These are phyloP conservation scores for Cephus spinipes DNA, from an alignment of 2,888 invertebrate genomes.

Conservation along the genomic window DNA sequence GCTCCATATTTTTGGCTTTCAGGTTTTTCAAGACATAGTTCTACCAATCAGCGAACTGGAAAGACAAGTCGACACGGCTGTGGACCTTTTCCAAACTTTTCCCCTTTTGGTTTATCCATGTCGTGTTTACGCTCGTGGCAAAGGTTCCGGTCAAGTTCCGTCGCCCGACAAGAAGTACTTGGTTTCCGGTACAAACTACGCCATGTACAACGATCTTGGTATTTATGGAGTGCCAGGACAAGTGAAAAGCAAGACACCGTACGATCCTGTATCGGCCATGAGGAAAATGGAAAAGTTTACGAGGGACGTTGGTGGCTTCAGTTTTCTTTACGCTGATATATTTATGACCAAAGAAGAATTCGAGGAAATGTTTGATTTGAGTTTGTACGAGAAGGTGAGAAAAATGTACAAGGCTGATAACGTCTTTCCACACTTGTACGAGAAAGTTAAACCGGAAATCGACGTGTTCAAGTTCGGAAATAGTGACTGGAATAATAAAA, in stretches of 20 bases:
- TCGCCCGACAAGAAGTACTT: constrained; percentile 71
- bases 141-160: constrained; percentile 71
- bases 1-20: not conserved
- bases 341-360: constrained; percentile 77
- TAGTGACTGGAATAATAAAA: constrained; percentile 26
- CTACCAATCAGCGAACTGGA: constrained; percentile 75
- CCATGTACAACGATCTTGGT: constrained; percentile 79
- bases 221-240: constrained; percentile 78
- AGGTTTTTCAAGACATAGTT: constrained; percentile 78
- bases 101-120: constrained; percentile 79
- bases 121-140: constrained; percentile 74
- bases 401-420: constrained; percentile 72
- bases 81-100: constrained; percentile 74
- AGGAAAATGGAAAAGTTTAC: constrained; percentile 79
- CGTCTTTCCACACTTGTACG: constrained; percentile 75
- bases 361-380: constrained; percentile 77
- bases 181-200: constrained; percentile 75
- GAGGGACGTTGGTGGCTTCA: constrained; percentile 75
- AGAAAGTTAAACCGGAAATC: constrained; percentile 77
- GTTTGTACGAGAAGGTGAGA: constrained; percentile 73
- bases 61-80: constrained; percentile 73
- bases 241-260: constrained; percentile 72
- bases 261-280: constrained; percentile 76
- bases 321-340: constrained; percentile 78
- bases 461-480: constrained; percentile 73